A percentile compares a stretch with the other conserved stretches of the same genome.
Conservation (phyloP, 2,113 vertebrate species). For the Motacilla alba region DNA sequence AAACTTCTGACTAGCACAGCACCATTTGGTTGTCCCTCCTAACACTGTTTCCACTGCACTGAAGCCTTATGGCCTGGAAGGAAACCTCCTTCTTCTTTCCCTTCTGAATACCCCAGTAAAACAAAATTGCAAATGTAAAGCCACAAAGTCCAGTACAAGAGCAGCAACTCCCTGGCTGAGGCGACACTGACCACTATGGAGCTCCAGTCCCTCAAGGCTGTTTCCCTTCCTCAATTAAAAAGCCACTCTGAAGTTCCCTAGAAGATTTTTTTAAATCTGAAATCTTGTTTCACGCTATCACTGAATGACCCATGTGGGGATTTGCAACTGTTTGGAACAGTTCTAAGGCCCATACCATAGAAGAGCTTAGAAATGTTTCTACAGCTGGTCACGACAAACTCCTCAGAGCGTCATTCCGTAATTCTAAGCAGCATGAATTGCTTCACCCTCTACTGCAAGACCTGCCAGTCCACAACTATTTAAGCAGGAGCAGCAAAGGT, state of each 20-base stretch:
- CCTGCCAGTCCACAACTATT: not conserved
- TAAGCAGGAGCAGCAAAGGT: not conserved
- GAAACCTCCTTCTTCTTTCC: not conserved
- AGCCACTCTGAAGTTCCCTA: not conserved
- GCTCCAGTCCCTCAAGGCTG: too few species aligned
- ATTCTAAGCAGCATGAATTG: not conserved
- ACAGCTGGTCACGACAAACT: fast-evolving
- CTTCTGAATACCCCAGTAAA: not conserved
- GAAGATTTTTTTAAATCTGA: fast-evolving
- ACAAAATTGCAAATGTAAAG: fast-evolving
- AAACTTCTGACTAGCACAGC: not conserved
- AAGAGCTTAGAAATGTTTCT: not conserved
- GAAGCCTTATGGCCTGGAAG: not conserved
- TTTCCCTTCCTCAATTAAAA: not conserved
- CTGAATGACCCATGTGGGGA: not conserved
- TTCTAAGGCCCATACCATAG: not conserved
- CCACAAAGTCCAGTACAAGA: fast-evolving
- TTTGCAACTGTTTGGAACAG: not conserved
- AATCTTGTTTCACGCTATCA: not conserved
- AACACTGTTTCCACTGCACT: fast-evolving
- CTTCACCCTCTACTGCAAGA: not conserved
- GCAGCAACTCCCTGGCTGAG: too few species aligned
- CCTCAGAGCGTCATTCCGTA: fast-evolving
- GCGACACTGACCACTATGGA: fast-evolving
- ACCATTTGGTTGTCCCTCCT: not conserved